Evolutionary conservation across 2,113 vertebrate species (phyloP), one percentile per base, ranked within the genome.

Genomic region (Butastur rufipennis): DNA sequence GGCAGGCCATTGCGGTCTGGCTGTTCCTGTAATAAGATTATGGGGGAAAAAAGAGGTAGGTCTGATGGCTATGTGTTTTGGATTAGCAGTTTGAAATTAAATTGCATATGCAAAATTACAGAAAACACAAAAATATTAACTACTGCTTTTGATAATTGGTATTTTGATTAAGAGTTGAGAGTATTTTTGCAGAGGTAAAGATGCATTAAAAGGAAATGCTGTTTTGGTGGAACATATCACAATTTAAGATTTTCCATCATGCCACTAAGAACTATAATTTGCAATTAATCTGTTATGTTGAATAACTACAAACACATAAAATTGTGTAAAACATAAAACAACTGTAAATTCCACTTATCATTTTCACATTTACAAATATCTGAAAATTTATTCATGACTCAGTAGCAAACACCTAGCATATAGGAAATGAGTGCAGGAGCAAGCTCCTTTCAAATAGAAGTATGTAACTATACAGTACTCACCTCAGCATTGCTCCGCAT

Each of bases 1-100:
- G 25, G 11, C 18, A 83, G 71, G 19, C 6, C 31, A 31, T 26
- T 0, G 0, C 3, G 15, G 5, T 62, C 53, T 55, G 66, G 56
- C 36, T 23, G 13, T 36, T 45, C 6, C 13, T 32, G n/a, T 13
- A 42, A 16, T 20, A 42, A 2, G 47, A 27, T n/a, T 45, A 43
- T 4, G 13, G 32, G 32, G 38, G 14, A 5, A 42, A 90, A 92
- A 66, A 25, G 13, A 58, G 6, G 11, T 31, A 50, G 31, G 6
- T 20, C 22, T 82, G 21, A 26, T 36, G 40, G 4, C 31, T 47
- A 9, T 31, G 16, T 80, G 32, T 42, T 86, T 67, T 67, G 17
- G 11, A 47, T 55, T 50, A 72, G n/a, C 2, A 38, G 9, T 58
- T 93, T 40, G 72, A 67, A 80, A 80, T 53, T 42, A 25, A 71